Percentiles rank a stretch among this genome's conserved stretches.
phyloP scores from a whole-genome alignment of 2,888 invertebrate species.

The Prosopocoilus inquinatus region DNA sequence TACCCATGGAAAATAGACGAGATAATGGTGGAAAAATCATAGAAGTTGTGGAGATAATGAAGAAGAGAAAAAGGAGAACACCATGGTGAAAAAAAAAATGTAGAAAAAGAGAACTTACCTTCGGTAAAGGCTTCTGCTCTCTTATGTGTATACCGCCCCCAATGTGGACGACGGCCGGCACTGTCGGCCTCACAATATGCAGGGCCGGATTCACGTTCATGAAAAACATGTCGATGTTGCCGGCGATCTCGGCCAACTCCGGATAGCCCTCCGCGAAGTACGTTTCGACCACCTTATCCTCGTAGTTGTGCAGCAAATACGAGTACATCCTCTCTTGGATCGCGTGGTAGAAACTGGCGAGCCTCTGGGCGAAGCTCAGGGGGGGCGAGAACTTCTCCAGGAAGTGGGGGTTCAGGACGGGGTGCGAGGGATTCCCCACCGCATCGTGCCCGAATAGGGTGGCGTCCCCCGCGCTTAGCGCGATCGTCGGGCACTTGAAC shows the following conservation, averaged over 20 bases:
- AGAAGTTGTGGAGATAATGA: too few relatives aligned
- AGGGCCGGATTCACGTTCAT: slow-evolving; percentile 41
- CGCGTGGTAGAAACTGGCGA: slow-evolving; percentile 11
- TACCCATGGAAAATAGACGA: too few relatives aligned
- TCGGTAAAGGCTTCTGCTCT: slow-evolving; percentile 35
- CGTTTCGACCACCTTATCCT: slow-evolving; percentile 4
- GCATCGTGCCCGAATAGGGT: slow-evolving; percentile 21
- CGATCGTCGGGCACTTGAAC: slow-evolving; percentile 31
- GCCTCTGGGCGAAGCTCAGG: slow-evolving; percentile 22
- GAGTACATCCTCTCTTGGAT: neutral
- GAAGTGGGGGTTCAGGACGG: slow-evolving; percentile 22
- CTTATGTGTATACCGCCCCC: slow-evolving; percentile 31
- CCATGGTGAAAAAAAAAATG: neutral
- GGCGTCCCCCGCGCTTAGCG: slow-evolving; percentile 27
- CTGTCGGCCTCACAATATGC: slow-evolving; percentile 36
- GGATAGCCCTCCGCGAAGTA: slow-evolving; percentile 41
- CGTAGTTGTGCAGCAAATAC: neutral
- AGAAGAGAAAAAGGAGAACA: too few relatives aligned
- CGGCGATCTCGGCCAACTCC: slow-evolving; percentile 31
- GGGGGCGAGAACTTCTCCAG: slow-evolving; percentile 21
- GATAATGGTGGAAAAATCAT: too few relatives aligned
- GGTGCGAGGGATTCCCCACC: slow-evolving; percentile 32
- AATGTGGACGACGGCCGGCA: slow-evolving; percentile 26
- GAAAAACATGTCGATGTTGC: slow-evolving; percentile 41
- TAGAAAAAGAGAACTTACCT: slow-evolving; percentile 29